Conservation (phyloP, 2,113 vertebrate genomes). For the Platycercus adscitus region DNA sequence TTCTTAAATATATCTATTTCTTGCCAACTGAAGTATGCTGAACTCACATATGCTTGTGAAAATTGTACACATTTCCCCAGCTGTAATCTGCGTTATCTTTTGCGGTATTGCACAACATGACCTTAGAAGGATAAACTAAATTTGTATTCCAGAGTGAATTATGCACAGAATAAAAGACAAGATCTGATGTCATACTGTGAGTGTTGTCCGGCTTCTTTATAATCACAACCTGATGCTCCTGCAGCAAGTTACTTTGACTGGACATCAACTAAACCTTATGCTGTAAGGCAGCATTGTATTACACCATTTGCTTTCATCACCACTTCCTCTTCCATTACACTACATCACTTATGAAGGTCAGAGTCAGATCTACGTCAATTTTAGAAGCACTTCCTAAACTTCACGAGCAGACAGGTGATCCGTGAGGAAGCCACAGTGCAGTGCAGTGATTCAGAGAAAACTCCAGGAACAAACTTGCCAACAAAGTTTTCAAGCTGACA, state of each 20-base stretch:
- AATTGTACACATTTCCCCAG: neutral
- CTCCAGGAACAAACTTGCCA: too few species aligned
- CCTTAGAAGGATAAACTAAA: neutral
- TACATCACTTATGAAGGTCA: neutral
- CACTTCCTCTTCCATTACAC: neutral
- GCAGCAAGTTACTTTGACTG: neutral
- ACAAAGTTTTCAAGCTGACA: too few species aligned
- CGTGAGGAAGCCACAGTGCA: neutral
- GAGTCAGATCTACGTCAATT: neutral
- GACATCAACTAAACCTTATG: neutral
- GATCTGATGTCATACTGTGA: neutral
- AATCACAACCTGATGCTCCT: neutral
- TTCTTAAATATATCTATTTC: neutral
- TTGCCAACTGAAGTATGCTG: neutral
- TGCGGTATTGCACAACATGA: neutral
- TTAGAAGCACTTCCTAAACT: neutral
- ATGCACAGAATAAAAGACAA: neutral
- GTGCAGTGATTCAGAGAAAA: neutral
- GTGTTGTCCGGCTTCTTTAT: neutral
- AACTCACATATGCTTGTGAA: neutral
- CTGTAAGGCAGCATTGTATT: neutral
- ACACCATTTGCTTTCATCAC: neutral
- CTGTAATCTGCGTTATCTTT: neutral
- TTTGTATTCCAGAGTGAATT: neutral
- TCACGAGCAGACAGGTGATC: neutral